Conservation (phyloP, 2,888 invertebrate species). For the Xanthorhoe spadicearia region DNA sequence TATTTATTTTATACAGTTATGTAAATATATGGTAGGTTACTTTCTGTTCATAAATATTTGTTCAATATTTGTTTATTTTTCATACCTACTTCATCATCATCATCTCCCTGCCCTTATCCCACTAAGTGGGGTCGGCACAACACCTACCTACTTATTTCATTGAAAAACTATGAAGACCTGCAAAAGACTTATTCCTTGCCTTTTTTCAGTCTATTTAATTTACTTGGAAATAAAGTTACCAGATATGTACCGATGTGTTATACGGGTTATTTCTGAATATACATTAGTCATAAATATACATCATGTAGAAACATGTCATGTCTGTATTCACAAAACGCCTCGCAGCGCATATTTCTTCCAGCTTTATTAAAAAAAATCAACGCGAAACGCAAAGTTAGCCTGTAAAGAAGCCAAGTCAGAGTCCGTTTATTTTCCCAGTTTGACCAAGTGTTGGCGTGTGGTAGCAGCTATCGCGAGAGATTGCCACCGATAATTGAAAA, state of each 20-base stretch:
- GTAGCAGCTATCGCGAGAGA: constrained; percentile 78
- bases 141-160: neutral
- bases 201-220: neutral
- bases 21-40: no score
- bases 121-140: no score
- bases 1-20: no score
- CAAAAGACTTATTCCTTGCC: no score
- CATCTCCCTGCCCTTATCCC: no score
- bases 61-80: no score
- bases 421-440: constrained; percentile 46
- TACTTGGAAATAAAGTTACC: neutral
- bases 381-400: constrained; percentile 20
- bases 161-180: neutral
- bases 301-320: no score
- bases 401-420: constrained; percentile 21
- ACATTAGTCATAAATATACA: no score
- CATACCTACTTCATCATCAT: no score
- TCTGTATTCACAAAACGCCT: neutral
- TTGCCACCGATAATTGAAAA: constrained; percentile 78
- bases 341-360: neutral
- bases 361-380: neutral
- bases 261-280: no score
- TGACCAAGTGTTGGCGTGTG: constrained; percentile 59
- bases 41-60: no score
- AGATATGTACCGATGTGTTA: no score